Evolutionary conservation across 2,888 invertebrate genomes (phyloP).

Genomic region (Ptychoptera albimana): DNA sequence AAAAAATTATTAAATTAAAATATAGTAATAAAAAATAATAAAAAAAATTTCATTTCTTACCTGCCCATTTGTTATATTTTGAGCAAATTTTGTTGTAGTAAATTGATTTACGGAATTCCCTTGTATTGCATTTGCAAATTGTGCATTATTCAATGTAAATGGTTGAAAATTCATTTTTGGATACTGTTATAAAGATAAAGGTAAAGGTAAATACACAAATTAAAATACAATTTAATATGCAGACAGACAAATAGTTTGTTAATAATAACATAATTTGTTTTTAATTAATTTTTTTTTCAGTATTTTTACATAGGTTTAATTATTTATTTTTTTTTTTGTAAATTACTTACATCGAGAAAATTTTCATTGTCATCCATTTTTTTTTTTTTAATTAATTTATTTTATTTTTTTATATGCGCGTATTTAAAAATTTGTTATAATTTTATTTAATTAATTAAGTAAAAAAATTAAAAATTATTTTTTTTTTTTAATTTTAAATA

Average conservation of each 20-base stretch:
- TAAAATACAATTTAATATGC: not conserved
- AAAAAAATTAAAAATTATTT: no score
- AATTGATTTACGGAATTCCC: constrained; percentile 42
- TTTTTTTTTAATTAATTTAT: not conserved
- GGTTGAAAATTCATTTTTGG: constrained; percentile 59
- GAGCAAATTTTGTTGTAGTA: constrained; percentile 49
- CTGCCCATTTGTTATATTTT: constrained; percentile 51
- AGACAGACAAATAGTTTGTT: not conserved
- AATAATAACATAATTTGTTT: not conserved
- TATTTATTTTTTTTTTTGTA: not conserved
- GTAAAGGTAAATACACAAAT: not conserved
- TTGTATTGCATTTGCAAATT: constrained; percentile 40
- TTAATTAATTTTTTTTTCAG: not conserved
- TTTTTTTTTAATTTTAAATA: no score
- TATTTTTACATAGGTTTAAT: not conserved
- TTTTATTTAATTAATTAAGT: no score
- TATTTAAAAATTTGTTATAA: no score
- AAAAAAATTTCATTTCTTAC: constrained; percentile 19
- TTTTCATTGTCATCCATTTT: constrained; percentile 15
- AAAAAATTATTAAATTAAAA: no score
- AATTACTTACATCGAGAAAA: constrained; percentile 13
- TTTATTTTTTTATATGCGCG: no score
- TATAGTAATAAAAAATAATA: not conserved
- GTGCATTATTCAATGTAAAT: constrained; percentile 34
- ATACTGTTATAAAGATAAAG: constrained; percentile 12